A percentile compares a stretch with the other conserved stretches of the same genome.
Evolutionary conservation across 2,113 vertebrate species (phyloP).

Genomic region (Hypanus sabinus): DNA sequence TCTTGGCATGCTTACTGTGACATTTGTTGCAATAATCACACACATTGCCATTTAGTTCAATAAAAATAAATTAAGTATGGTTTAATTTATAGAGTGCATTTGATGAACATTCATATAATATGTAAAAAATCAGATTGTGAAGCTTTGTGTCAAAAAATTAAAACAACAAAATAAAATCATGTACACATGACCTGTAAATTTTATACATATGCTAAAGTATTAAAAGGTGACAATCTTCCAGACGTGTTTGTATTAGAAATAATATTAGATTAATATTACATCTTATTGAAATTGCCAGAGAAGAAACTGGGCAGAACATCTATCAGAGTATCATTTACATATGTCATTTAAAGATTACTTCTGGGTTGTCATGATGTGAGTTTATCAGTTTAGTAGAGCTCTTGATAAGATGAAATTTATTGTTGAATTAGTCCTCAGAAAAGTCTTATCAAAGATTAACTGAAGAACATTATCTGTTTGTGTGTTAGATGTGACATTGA

Average conservation of each 20-base stretch:
- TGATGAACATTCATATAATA: not conserved
- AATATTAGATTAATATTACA: not conserved
- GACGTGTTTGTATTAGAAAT: not conserved
- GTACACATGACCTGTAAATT: not conserved
- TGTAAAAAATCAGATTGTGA: not conserved
- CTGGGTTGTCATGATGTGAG: not conserved
- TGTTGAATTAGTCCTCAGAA: not conserved
- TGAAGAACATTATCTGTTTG: not conserved
- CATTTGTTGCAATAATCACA: not conserved
- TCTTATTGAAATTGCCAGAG: not conserved
- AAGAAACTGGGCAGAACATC: not conserved
- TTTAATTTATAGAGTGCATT: constrained; percentile 4
- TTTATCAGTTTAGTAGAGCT: not conserved
- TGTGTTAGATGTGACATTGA: not conserved
- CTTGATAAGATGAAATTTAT: not conserved
- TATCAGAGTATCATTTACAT: not conserved
- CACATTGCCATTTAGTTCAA: not conserved
- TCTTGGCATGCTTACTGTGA: not conserved
- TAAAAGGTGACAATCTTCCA: not conserved
- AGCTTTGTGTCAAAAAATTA: not conserved
- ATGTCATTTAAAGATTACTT: not conserved
- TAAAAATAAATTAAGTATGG: not conserved
- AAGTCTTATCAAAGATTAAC: not conserved
- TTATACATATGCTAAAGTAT: not conserved
- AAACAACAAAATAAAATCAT: not conserved